Conservation (phyloP, 1,140 invertebrate species). For the Apis dorsata region DNA sequence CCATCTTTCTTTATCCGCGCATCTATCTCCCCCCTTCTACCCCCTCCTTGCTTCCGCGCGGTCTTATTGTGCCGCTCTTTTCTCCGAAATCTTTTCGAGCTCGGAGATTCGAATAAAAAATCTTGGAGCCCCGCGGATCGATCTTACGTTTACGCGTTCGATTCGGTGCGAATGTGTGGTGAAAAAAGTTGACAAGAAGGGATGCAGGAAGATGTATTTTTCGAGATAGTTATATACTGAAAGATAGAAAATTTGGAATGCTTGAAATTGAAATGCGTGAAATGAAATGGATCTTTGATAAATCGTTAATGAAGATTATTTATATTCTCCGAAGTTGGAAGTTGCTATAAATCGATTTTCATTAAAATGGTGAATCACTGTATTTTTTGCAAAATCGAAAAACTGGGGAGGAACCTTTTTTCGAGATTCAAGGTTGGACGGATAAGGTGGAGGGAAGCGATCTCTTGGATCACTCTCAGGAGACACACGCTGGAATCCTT, state of each 20-base stretch:
- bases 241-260: not conserved
- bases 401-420: not conserved
- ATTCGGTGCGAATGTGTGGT: not conserved
- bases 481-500: not conserved
- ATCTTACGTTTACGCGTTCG: not conserved
- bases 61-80: conserved; percentile 31
- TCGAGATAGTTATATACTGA: not conserved
- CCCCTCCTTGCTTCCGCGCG: not conserved
- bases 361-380: too few relatives aligned
- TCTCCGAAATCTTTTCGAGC: conserved; percentile 23
- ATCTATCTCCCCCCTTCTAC: conserved; percentile 50
- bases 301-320: too few relatives aligned
- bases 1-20: conserved; percentile 41
- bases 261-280: not conserved
- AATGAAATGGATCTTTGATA: too few relatives aligned
- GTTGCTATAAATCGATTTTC: too few relatives aligned
- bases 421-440: too few relatives aligned
- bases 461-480: conserved; percentile 2
- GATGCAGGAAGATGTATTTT: too few relatives aligned
- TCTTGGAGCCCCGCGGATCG: not conserved
- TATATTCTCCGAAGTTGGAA: too few relatives aligned
- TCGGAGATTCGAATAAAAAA: not conserved
- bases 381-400: conserved; percentile 24
- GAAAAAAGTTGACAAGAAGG: too few relatives aligned
- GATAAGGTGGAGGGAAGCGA: too few relatives aligned